Evolutionary conservation across 2,888 invertebrate species (phyloP), one percentile per base, ranked within the genome.

Genomic region (Conchocele bisecta): DNA sequence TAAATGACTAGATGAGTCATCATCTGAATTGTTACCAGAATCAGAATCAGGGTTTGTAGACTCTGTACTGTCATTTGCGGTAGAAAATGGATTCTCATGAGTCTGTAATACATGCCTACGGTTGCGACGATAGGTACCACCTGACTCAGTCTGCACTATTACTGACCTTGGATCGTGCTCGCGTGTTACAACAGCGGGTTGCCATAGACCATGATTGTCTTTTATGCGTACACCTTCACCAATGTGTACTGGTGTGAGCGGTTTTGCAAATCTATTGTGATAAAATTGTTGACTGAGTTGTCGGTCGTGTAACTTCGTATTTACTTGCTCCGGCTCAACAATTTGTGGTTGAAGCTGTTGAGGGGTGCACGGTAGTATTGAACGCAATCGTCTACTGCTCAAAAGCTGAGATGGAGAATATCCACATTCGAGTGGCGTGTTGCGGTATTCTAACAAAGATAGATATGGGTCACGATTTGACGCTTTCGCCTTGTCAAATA

Each of bases 381-480:
- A 65, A 17, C 64, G 39, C 11, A 70, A 54, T 29, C 58, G 28
- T 39, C 70, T 60, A 48, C 68, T 41, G 54, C 74, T 58, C n/a
- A 73, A 39, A 3, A 77, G 48, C 26, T 50, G 11, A 31, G 22
- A 22, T 53, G 53, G 11, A 15, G 15, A 26, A 13, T 28, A 35
- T 11, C 22, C 7, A 17, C 9, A 53, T 31, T 53, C 28, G 7
- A 53, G 33, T 31, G 53, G 29, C 9, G 53, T 53, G 20, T 17
- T 53, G 26, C 33, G n/a, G 17, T 53, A 28, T 53, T 53, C 53
- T 22, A 31, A 31, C 13, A 53, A 24, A 31, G 53, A 11, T 26
- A 53, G 15, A 31, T 54, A 54, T 20, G 54, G 54, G 20, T 35
- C 31, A 6, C 35, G 35, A 17, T 54, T 54, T 9, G 7, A 22